Conservation (phyloP, 2,797 vertebrate genomes). For the Semaprochilodus insignis region DNA sequence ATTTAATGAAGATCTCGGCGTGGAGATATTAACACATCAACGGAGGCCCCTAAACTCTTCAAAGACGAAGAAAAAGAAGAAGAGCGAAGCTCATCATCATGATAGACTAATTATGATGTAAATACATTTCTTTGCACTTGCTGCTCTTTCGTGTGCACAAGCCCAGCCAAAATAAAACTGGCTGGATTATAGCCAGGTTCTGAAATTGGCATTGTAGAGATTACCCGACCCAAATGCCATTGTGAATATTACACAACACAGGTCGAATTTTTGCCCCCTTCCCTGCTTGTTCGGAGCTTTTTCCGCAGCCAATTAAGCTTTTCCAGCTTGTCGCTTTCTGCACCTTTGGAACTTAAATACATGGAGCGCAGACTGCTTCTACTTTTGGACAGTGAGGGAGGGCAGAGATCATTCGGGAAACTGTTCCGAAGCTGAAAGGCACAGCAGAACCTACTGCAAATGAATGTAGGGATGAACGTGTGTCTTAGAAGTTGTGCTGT, state of each 20-base stretch:
- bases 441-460: background rate
- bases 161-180: slow-evolving; percentile 24
- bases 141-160: slow-evolving; percentile 21
- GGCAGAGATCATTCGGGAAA: slow-evolving; percentile 31
- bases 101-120: slow-evolving; percentile 57
- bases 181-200: slow-evolving; percentile 34
- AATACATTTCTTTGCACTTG: slow-evolving; percentile 44
- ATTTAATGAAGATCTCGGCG: slow-evolving; percentile 57
- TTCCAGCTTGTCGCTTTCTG: background rate
- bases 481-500: too few relatives aligned
- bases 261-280: background rate
- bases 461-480: background rate
- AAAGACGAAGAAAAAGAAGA: background rate
- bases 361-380: slow-evolving; percentile 19
- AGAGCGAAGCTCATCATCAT: slow-evolving; percentile 30
- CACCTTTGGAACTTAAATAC: slow-evolving; percentile 45
- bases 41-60: slow-evolving; percentile 37
- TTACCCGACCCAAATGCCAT: slow-evolving; percentile 6
- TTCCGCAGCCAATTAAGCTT: slow-evolving; percentile 29
- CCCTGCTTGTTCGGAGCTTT: background rate
- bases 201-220: slow-evolving; percentile 7
- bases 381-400: slow-evolving; percentile 28
- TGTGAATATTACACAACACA: background rate
- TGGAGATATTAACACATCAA: slow-evolving; percentile 58
- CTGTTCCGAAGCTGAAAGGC: slow-evolving; percentile 34